Base-by-base conservation (phyloP, 2,113 vertebrate species). In the Anseranas semipalmata region DNA sequence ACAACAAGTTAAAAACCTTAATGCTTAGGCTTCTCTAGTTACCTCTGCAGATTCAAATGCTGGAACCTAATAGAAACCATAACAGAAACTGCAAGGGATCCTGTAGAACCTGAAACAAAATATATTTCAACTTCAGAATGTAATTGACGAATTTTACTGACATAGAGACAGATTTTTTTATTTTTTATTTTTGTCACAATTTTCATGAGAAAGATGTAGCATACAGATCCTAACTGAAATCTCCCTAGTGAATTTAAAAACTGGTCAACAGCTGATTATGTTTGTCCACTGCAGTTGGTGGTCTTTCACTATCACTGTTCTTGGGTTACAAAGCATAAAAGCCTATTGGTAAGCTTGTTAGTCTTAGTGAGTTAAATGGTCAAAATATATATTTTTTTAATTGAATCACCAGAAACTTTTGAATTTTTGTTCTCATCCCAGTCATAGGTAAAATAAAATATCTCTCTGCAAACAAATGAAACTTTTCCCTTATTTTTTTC, bases 131-230 rank as follows among this genome's bases (percentile, higher is more conserved):
- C 75, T 73, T 53, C 15, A 53, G 56, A 83, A 28, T 37, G 1
- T 21, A 55, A 67, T 14, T 48, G 27, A 71, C 6, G 14, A 25
- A 35, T 19, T 80, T 53, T 43, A 53, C 5, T 20, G 52, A 70
- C 0, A 3, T 5, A n/a, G 7, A 59, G 2, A 39, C 4, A 50
- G 8, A 21, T 9, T 9, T 1, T 25, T n/a, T n/a, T n/a, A n/a
- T n/a, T n/a, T n/a, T n/a, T n/a, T n/a, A n/a, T 56, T 59, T 73
- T 84, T 30, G 16, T n/a, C 35, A 32, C 3, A 58, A 10, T 72
- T 67, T 58, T 65, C 17, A 22, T 71, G 0, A 11, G 27, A 19
- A 52, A 67, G 4, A 24, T n/a, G 15, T 10, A 8, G 37, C 10
- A 24, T 48, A 59, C 5, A 75, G 4, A 55, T 55, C 12, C 15